phyloP scores from a whole-genome alignment of 1,140 invertebrate genomes.

The Formica selysi region DNA sequence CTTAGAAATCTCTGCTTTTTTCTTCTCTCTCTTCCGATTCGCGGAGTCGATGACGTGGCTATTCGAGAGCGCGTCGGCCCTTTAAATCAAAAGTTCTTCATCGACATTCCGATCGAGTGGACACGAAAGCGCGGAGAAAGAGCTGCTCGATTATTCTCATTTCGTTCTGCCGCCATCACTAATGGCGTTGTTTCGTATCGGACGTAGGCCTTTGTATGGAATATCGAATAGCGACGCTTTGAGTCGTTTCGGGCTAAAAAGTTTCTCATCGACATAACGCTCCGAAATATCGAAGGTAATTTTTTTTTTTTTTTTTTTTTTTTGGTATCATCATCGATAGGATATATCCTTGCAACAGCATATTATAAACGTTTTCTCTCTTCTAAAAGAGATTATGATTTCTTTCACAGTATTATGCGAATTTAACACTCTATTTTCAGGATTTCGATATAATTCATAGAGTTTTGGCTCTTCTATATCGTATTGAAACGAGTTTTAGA shows the following conservation, averaged over 20 bases:
- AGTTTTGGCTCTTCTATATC: background rate
- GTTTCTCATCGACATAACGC: slow-evolving; percentile 58
- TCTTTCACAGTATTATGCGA: background rate
- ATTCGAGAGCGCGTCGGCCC: slow-evolving; percentile 55
- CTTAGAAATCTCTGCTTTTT: slow-evolving; percentile 4
- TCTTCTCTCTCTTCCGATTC: background rate
- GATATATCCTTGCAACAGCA: background rate
- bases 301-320: slow-evolving; percentile 3
- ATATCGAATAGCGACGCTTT: slow-evolving; percentile 59
- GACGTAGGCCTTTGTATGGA: slow-evolving; percentile 55
- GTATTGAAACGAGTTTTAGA: background rate
- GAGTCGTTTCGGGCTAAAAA: slow-evolving; percentile 44
- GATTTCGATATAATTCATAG: background rate
- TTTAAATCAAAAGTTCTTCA: slow-evolving; percentile 65
- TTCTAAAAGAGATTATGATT: background rate
- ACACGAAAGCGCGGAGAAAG: slow-evolving; percentile 59
- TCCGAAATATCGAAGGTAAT: slow-evolving; percentile 33
- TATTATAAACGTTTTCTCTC: slow-evolving; percentile 20
- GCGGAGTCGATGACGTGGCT: slow-evolving; percentile 21
- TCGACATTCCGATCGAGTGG: slow-evolving; percentile 62
- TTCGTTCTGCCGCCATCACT: slow-evolving; percentile 58
- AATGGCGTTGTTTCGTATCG: slow-evolving; percentile 64
- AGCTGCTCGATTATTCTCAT: slow-evolving; percentile 64
- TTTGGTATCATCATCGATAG: background rate
- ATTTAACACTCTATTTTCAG: background rate